Evolutionary conservation across 1,140 invertebrate species (phyloP).

Genomic region (Tenebrio molitor): DNA sequence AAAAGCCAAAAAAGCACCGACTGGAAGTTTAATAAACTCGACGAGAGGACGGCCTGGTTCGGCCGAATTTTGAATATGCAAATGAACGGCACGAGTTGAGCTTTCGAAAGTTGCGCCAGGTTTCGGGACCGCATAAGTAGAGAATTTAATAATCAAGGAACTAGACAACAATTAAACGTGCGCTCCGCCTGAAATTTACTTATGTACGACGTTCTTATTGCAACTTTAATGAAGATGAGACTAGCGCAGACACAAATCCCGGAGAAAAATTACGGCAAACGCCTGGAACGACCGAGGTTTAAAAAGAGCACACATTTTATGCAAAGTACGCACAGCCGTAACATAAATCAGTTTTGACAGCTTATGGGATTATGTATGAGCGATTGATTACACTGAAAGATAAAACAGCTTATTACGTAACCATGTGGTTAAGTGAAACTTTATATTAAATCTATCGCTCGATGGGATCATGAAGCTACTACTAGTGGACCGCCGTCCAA

Average conservation of each 20-base stretch:
- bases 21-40: slow-evolving; percentile 35
- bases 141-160: background rate
- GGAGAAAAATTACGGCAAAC: too few species aligned
- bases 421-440: slow-evolving; percentile 47
- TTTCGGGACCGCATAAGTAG: background rate
- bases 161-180: background rate
- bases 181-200: background rate
- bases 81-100: background rate
- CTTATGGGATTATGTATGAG: slow-evolving; percentile 51
- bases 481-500: background rate
- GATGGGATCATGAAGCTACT: slow-evolving; percentile 34
- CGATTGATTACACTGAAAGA: slow-evolving; percentile 50
- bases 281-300: too few species aligned
- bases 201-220: background rate
- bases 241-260: too few species aligned
- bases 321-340: slow-evolving; percentile 38
- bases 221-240: background rate
- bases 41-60: background rate
- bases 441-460: slow-evolving; percentile 42
- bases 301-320: slow-evolving; percentile 22
- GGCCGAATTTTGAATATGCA: slow-evolving; percentile 33
- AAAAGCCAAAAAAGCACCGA: slow-evolving; percentile 30
- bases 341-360: slow-evolving; percentile 53
- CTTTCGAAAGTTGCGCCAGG: background rate
- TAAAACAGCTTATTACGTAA: slow-evolving; percentile 44